phyloP scores from a whole-genome alignment of 1,140 invertebrate genomes.

The Matsumurasca onukii region DNA sequence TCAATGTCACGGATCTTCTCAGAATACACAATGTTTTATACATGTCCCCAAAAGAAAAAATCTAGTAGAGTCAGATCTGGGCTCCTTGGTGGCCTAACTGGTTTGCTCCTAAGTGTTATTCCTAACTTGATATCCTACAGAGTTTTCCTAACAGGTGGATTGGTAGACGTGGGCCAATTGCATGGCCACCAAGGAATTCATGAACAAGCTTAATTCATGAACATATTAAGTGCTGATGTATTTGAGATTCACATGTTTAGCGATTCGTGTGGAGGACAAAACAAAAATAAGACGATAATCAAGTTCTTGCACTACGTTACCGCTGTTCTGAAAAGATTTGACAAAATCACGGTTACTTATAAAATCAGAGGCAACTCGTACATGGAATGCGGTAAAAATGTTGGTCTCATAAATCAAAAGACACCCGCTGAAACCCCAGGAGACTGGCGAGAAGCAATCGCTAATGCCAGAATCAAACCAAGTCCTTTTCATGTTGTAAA shows the following conservation, averaged over 20 bases:
- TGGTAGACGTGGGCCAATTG: no score
- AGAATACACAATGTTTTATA: no score
- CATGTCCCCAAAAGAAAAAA: no score
- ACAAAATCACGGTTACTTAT: constrained; percentile 25
- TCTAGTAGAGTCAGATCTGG: no score
- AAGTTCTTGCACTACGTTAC: constrained; percentile 36
- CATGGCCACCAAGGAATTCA: no score
- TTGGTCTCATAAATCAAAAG: constrained; percentile 30
- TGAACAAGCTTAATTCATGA: neutral
- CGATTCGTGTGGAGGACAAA: constrained; percentile 18
- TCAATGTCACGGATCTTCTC: no score
- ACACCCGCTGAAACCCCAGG: constrained; percentile 28
- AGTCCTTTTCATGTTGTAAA: constrained; percentile 35
- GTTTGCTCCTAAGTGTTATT: no score
- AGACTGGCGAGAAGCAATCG: constrained; percentile 32
- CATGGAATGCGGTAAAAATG: constrained; percentile 35
- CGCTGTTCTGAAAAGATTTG: constrained; percentile 30
- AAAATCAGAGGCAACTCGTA: constrained; percentile 39
- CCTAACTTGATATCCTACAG: no score
- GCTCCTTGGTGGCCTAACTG: no score
- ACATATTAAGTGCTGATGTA: constrained; percentile 3
- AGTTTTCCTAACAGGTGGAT: no score
- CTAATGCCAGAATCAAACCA: constrained; percentile 31
- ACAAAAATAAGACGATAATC: constrained; percentile 30
- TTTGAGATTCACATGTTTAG: constrained; percentile 15